Percentiles rank a stretch among this genome's conserved stretches.
Evolutionary conservation across 2,113 vertebrate genomes (phyloP).

Genomic region (Lophotis ruficrista): DNA sequence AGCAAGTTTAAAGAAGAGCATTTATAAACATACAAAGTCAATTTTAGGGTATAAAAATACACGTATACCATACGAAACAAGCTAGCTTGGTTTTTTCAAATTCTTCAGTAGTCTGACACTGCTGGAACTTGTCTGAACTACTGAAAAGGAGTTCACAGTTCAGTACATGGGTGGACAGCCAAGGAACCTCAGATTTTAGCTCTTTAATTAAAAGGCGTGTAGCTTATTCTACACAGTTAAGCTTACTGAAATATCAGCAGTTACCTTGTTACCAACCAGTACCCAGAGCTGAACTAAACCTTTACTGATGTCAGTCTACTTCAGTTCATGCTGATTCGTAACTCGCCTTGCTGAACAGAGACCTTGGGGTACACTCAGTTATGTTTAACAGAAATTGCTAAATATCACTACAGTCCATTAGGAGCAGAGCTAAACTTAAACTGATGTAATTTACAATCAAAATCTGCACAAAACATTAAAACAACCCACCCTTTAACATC

Average conservation of each 20-base stretch:
- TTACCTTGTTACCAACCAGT: neutral
- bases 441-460: conserved; percentile 29
- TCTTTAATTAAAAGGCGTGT: neutral
- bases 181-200: neutral
- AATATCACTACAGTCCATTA: neutral
- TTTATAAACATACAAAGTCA: conserved; percentile 54
- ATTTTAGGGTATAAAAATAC: conserved; percentile 51
- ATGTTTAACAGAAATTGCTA: neutral
- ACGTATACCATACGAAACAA: conserved; percentile 20
- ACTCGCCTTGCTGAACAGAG: neutral
- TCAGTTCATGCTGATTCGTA: neutral
- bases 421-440: conserved; percentile 26
- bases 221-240: neutral
- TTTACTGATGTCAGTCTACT: neutral
- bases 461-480: conserved; percentile 8
- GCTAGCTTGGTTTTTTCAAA: neutral
- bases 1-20: conserved; percentile 23
- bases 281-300: neutral
- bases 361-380: neutral
- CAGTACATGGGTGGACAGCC: neutral
- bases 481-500: neutral
- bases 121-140: neutral
- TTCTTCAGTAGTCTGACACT: conserved; percentile 23
- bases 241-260: neutral
- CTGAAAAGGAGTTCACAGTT: neutral